Evolutionary conservation across 2,113 vertebrate genomes (phyloP).

Genomic region (Corythornis cristatus): DNA sequence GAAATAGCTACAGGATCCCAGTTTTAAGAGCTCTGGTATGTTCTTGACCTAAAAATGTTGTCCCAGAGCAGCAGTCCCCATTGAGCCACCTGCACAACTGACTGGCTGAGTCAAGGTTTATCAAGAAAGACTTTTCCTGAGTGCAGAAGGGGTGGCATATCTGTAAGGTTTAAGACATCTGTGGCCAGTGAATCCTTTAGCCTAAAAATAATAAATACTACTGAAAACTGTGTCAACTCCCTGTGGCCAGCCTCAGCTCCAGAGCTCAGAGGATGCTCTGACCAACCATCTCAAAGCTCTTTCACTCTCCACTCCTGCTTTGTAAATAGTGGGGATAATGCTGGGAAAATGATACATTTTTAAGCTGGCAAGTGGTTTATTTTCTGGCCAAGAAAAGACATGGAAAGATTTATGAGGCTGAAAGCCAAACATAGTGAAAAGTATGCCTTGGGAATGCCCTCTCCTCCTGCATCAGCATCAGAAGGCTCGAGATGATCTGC

Average conservation of each 20-base stretch:
- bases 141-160: neutral
- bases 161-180: neutral
- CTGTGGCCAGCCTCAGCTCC: neutral
- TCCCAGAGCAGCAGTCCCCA: rapidly evolving
- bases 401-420: neutral
- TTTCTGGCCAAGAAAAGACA: neutral
- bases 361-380: neutral
- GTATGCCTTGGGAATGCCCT: neutral
- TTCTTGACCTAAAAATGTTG: neutral
- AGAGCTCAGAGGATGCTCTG: neutral
- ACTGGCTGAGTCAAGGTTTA: neutral
- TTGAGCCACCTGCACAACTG: neutral
- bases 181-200: neutral
- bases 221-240: neutral
- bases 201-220: neutral
- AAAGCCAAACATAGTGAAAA: neutral
- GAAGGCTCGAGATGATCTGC: neutral
- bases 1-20: neutral
- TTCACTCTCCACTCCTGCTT: neutral
- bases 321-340: neutral
- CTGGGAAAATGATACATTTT: neutral
- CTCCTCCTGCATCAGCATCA: neutral
- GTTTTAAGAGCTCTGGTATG: neutral
- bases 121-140: neutral
- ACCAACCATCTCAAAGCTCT: neutral